Evolutionary conservation across 2,888 invertebrate genomes (phyloP).

Genomic region (Crossocerus cetratus): DNA sequence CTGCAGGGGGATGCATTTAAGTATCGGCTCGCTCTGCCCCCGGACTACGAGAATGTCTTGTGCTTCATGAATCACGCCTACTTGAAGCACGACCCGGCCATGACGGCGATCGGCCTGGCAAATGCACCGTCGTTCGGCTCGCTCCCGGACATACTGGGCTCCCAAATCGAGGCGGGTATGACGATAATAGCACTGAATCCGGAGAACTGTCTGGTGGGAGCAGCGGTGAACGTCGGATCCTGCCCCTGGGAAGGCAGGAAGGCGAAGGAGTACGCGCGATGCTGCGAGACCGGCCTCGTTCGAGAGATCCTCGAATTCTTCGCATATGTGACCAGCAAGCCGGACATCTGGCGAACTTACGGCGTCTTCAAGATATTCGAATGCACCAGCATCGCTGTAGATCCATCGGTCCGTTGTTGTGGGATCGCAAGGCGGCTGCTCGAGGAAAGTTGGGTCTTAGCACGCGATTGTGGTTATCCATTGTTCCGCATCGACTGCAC

Average conservation of each 20-base stretch:
- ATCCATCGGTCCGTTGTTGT: constrained; percentile 48
- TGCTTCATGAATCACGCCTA: constrained; percentile 64
- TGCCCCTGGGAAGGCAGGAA: constrained; percentile 44
- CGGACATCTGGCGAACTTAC: constrained; percentile 59
- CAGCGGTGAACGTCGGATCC: constrained; percentile 57
- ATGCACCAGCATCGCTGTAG: constrained; percentile 61
- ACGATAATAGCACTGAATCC: constrained; percentile 61
- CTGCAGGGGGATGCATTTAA: constrained; percentile 33
- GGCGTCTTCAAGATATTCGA: constrained; percentile 61
- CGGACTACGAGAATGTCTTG: constrained; percentile 62
- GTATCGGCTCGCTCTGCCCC: constrained; percentile 61
- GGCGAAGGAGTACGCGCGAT: constrained; percentile 40
- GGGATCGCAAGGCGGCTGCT: constrained; percentile 64
- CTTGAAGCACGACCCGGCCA: constrained; percentile 61
- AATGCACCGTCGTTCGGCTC: constrained; percentile 36
- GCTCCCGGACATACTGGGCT: constrained; percentile 55
- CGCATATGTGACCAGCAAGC: constrained; percentile 49
- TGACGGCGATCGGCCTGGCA: constrained; percentile 55
- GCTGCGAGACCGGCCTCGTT: constrained; percentile 37
- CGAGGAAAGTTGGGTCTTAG: constrained; percentile 65
- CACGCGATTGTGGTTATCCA: constrained; percentile 63
- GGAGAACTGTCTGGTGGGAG: constrained; percentile 61
- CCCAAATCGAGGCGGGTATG: constrained; percentile 59
- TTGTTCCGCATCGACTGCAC: constrained; percentile 67
- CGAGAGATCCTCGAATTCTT: constrained; percentile 64